A percentile compares a stretch with the other conserved stretches of the same genome.
Conservation (phyloP, 1,140 invertebrate genomes). For the Anthonomus grandis region DNA sequence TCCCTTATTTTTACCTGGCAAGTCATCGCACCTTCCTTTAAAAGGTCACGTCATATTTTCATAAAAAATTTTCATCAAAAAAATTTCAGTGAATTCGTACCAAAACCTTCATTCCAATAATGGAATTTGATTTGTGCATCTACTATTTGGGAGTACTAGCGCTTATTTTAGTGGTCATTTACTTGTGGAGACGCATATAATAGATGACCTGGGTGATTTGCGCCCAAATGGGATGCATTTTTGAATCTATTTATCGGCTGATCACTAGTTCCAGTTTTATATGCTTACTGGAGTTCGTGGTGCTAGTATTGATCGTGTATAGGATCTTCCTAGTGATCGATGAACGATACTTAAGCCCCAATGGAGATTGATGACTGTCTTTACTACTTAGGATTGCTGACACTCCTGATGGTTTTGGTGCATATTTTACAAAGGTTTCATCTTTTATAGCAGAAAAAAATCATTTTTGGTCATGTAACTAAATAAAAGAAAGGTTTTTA, state of each 20-base stretch:
- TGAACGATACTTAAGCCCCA: background rate
- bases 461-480: no score
- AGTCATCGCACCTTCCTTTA: no score
- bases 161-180: constrained; percentile 18
- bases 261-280: background rate
- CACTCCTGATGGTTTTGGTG: constrained; percentile 5
- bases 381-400: constrained; percentile 17
- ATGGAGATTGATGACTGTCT: constrained; percentile 26
- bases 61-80: no score
- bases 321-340: background rate
- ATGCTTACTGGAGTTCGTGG: background rate
- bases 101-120: no score
- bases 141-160: constrained; percentile 28
- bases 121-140: constrained; percentile 19
- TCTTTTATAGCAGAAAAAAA: no score
- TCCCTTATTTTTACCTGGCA: no score
- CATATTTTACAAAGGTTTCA: constrained; percentile 2
- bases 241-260: background rate
- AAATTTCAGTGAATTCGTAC: no score
- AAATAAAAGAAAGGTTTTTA: no score
- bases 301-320: background rate
- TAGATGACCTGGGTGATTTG: background rate
- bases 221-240: background rate
- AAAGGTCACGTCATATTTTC: no score
- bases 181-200: background rate